Percentiles rank a stretch among this genome's conserved stretches.
Evolutionary conservation across 2,888 invertebrate species (phyloP).

Genomic region (Rhingia rostrata): DNA sequence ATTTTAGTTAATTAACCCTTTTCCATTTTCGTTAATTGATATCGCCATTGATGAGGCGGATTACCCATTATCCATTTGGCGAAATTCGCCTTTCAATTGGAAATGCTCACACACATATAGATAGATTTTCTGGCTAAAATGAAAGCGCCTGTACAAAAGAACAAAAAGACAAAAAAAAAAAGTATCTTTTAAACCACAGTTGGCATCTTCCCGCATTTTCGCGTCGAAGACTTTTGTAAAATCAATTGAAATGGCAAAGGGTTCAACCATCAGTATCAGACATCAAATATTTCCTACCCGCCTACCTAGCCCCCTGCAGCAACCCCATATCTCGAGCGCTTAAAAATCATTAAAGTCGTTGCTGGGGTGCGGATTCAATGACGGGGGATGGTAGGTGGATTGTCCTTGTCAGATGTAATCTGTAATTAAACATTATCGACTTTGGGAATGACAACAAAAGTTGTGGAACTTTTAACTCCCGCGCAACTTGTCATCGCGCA

Average conservation of each 20-base stretch:
- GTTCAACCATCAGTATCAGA: constrained; percentile 71
- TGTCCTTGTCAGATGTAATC: constrained; percentile 71
- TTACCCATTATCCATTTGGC: constrained; percentile 25
- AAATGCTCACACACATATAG: neutral
- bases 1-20: constrained; percentile 83
- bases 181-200: constrained; percentile 57
- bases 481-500: constrained; percentile 67
- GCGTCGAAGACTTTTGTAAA: constrained; percentile 65
- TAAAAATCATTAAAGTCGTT: constrained; percentile 72
- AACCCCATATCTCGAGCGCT: constrained; percentile 54
- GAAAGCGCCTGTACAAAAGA: too few relatives aligned
- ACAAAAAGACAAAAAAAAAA: constrained; percentile 23
- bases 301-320: neutral
- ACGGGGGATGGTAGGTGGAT: neutral
- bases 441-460: constrained; percentile 78
- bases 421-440: constrained; percentile 80
- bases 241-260: constrained; percentile 66
- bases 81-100: constrained; percentile 36
- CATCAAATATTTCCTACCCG: constrained; percentile 61
- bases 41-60: constrained; percentile 67
- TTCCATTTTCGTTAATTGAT: constrained; percentile 76
- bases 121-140: too few relatives aligned
- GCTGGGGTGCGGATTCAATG: constrained; percentile 2
- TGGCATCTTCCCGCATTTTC: constrained; percentile 67
- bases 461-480: constrained; percentile 60